Evolutionary conservation across 2,113 vertebrate species (phyloP).

Genomic region (Connochaetes taurinus): DNA sequence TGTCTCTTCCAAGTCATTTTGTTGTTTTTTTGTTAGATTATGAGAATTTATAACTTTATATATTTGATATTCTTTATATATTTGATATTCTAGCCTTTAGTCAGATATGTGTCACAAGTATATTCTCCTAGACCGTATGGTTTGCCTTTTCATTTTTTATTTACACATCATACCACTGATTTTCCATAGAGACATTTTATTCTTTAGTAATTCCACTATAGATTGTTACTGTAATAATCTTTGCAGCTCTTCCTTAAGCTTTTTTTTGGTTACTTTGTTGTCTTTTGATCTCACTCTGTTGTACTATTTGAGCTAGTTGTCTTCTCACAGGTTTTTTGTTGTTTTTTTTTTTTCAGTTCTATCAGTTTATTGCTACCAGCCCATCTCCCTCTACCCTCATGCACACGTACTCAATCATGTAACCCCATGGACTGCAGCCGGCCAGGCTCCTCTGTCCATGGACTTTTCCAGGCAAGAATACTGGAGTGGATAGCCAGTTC

Average conservation of each 20-base stretch:
- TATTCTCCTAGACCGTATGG: background rate
- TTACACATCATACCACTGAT: background rate
- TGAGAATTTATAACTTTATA: background rate
- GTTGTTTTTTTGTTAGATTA: background rate
- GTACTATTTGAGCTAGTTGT: background rate
- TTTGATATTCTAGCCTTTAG: background rate
- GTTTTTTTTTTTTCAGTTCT: background rate
- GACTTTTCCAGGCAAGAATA: background rate
- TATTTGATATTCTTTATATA: background rate
- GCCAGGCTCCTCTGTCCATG: background rate
- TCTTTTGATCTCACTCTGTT: background rate
- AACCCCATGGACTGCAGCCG: background rate
- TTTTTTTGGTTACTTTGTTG: background rate
- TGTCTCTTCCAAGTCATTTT: background rate
- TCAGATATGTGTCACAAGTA: background rate
- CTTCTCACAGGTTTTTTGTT: background rate
- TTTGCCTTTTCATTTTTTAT: conserved; percentile 1
- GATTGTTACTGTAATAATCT: background rate
- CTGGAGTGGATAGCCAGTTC: background rate
- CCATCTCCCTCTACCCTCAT: background rate
- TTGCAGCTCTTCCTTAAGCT: background rate
- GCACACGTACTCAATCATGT: background rate
- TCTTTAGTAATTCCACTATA: background rate
- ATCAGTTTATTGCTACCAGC: background rate
- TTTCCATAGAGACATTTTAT: background rate